Evolutionary conservation across 1,140 invertebrate genomes (phyloP), one percentile per base, ranked within the genome.

Genomic region (Rhopalosiphum maidis): DNA sequence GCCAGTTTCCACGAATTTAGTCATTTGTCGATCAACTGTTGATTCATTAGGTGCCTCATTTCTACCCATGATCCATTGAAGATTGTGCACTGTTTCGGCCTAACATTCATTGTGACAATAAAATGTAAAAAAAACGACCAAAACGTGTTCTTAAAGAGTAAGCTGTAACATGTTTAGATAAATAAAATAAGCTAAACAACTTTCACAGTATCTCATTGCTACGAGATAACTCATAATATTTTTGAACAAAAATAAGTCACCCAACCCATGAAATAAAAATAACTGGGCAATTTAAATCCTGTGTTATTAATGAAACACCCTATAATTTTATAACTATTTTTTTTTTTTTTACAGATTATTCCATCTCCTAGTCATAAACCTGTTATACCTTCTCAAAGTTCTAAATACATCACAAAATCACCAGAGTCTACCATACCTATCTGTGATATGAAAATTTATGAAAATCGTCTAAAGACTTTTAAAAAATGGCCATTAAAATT

Each of bases 401-500:
- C 60, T n/a, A n/a, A 77, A 77, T 21, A 15, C 15, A n/a, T n/a
- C 11, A n/a, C 60, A 77, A n/a, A n/a, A n/a, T 77, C 15, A 68
- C 4, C 11, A 30, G 25, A 60, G 60, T 85, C 23, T 43, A 41
- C 37, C 9, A 85, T 15, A 25, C 41, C 23, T 41, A 43, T 5
- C 23, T 85, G 21, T 51, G 88, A 90, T 55, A 11, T 90, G 35
- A 37, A n/a, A 55, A 51, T 55, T 11, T 90, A 55, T 90, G 88
- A 90, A 90, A 54, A 55, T 55, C 54, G 51, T 55, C 22, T 90
- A 6, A 90, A 93, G 93, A 86, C 82, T 55, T 51, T 41, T 60
- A 55, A 60, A 11, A 35, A 90, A 35, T 94, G 94, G 94, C 94
- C 94, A 83, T 94, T 94, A 37, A 35, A 77, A n/a, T 94, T 94